Conservation (phyloP, 92 coral and sea anemone genomes). For the Heteractis magnifica region DNA sequence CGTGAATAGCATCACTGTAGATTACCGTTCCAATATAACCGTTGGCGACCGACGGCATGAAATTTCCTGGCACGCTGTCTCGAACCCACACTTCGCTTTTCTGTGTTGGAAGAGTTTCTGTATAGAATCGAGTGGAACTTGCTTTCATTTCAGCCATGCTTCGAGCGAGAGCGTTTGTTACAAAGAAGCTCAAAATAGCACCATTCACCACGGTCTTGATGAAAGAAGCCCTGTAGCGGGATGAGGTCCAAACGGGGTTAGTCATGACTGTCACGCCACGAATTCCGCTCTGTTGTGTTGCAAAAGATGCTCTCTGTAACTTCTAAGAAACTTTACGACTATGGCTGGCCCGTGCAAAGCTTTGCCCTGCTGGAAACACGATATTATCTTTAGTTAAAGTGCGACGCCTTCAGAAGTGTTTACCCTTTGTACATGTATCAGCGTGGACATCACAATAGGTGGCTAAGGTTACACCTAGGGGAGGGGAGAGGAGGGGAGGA, state of each 20-base stretch:
- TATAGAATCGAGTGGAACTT: slow-evolving; percentile 58
- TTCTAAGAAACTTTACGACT: no score
- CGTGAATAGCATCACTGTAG: slow-evolving; percentile 62
- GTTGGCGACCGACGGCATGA: slow-evolving; percentile 80
- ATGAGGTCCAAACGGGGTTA: no score
- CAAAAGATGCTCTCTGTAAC: no score
- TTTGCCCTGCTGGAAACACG: no score
- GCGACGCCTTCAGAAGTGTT: no score
- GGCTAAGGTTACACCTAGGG: background rate
- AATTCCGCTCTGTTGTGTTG: background rate
- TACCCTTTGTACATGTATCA: background rate
- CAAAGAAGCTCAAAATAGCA: background rate
- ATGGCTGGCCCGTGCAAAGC: no score
- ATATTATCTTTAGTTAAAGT: no score
- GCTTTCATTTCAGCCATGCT: slow-evolving; percentile 6
- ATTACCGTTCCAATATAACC: slow-evolving; percentile 78
- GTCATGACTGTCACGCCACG: background rate
- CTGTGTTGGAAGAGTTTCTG: slow-evolving; percentile 54
- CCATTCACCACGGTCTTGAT: background rate
- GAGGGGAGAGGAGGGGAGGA: background rate
- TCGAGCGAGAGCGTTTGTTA: background rate
- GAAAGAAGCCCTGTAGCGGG: background rate
- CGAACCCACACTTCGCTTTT: slow-evolving; percentile 59
- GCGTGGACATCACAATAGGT: background rate
- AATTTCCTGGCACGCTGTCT: slow-evolving; percentile 61